Conservation (phyloP, 2,797 vertebrate genomes). For the Aplochiton taeniatus region DNA sequence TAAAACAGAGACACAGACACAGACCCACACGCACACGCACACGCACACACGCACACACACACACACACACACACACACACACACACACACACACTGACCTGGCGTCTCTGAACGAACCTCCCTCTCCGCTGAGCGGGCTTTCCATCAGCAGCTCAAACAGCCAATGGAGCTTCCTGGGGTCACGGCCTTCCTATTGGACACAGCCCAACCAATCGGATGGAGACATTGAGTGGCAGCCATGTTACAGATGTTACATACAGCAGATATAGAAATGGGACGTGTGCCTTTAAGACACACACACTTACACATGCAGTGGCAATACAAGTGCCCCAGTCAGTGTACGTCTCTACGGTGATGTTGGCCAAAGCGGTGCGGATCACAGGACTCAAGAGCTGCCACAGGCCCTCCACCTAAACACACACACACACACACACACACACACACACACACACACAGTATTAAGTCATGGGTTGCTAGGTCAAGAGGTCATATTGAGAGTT, state of each 20-base stretch:
- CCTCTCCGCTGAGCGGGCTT: constrained; percentile 92
- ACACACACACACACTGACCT: constrained; percentile 23
- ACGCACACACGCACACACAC: background rate
- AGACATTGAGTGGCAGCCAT: background rate
- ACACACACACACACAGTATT: constrained; percentile 12
- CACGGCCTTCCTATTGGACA: constrained; percentile 88
- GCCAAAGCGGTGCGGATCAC: constrained; percentile 89
- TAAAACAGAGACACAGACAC: too few species aligned
- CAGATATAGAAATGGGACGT: background rate
- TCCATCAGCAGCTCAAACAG: constrained; percentile 94
- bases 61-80: background rate
- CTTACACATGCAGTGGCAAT: constrained; percentile 83
- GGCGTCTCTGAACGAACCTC: constrained; percentile 89
- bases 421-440: constrained; percentile 34
- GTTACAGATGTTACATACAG: background rate
- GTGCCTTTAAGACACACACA: background rate
- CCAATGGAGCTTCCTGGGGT: constrained; percentile 95
- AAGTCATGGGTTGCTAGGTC: background rate
- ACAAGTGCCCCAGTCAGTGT: constrained; percentile 95
- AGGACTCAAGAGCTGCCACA: constrained; percentile 90
- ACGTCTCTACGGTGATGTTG: constrained; percentile 95
- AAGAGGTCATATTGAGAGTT: background rate
- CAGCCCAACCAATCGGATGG: constrained; percentile 25
- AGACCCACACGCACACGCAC: too few species aligned
- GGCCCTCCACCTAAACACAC: constrained; percentile 83